Conservation (phyloP, 1,140 invertebrate genomes). For the Doryteuthis pealeii region DNA sequence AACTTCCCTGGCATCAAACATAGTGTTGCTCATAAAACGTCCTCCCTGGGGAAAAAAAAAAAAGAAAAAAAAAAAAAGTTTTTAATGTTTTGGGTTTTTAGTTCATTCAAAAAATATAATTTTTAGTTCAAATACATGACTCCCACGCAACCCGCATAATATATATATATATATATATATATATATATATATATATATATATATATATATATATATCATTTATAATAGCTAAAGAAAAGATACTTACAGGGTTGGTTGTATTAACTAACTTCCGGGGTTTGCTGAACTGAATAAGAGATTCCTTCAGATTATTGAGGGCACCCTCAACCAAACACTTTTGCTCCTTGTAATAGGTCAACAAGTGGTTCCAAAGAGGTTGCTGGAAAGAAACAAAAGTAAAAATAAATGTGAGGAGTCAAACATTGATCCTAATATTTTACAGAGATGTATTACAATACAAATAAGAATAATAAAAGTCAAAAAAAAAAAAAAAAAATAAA, state of each 20-base stretch:
- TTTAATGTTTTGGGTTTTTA: no score
- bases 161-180: no score
- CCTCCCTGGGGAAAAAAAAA: constrained; percentile 67
- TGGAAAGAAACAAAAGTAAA: constrained; percentile 46
- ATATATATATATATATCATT: background rate
- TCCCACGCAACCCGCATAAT: no score
- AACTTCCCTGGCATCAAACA: constrained; percentile 67
- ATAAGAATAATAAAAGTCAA: no score
- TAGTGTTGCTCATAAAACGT: constrained; percentile 95
- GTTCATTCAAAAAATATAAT: no score
- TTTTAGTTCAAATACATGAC: no score
- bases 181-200: no score
- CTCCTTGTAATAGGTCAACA: constrained; percentile 97
- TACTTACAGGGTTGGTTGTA: constrained; percentile 76
- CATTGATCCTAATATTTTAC: no score
- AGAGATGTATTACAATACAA: no score
- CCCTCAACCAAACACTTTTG: constrained; percentile 97
- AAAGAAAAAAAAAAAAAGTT: no score
- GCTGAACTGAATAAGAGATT: constrained; percentile 94
- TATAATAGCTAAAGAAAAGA: background rate
- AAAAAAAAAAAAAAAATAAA: no score
- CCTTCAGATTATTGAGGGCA: constrained; percentile 94
- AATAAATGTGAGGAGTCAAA: no score
- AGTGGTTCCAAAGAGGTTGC: constrained; percentile 97
- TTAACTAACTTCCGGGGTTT: constrained; percentile 96